Evolutionary conservation across 2,888 invertebrate genomes (phyloP).

Genomic region (Scaptomyza caliginosa): DNA sequence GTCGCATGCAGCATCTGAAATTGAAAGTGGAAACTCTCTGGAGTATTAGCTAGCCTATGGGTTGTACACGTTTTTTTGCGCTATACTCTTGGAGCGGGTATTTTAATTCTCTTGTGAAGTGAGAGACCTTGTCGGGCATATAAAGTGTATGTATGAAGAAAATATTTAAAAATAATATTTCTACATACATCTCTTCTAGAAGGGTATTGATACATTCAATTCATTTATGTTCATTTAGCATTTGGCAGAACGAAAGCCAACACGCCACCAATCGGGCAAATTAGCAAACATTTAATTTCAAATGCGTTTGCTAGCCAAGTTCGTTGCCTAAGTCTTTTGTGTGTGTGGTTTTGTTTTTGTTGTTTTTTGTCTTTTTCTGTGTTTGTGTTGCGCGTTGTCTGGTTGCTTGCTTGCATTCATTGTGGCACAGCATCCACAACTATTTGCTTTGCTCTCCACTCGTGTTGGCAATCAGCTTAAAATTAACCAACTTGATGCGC

Average conservation of each 20-base stretch:
- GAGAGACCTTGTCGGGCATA: not conserved
- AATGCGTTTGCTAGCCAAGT: constrained; percentile 64
- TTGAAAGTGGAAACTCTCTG: constrained; percentile 81
- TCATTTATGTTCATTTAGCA: not conserved
- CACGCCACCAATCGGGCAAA: constrained; percentile 68
- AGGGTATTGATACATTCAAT: not conserved
- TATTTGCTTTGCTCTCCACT: constrained; percentile 62
- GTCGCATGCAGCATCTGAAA: constrained; percentile 65
- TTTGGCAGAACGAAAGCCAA: constrained; percentile 40
- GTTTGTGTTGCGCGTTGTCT: not conserved
- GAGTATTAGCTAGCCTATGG: constrained; percentile 59
- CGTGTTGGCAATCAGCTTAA: constrained; percentile 69
- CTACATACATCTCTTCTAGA: too few species aligned
- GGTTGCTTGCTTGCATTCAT: constrained; percentile 34
- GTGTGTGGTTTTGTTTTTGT: constrained; percentile 20
- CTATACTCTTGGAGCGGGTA: not conserved
- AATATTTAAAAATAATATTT: too few species aligned
- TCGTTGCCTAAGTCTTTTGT: constrained; percentile 75
- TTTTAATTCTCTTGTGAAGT: not conserved
- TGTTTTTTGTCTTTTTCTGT: not conserved
- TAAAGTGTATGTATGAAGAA: not conserved
- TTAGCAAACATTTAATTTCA: constrained; percentile 74
- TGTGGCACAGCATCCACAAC: constrained; percentile 23
- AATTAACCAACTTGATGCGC: constrained; percentile 71
- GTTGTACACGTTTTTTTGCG: not conserved